Conservation (phyloP, 1,140 invertebrate species). For the Atta colombica region DNA sequence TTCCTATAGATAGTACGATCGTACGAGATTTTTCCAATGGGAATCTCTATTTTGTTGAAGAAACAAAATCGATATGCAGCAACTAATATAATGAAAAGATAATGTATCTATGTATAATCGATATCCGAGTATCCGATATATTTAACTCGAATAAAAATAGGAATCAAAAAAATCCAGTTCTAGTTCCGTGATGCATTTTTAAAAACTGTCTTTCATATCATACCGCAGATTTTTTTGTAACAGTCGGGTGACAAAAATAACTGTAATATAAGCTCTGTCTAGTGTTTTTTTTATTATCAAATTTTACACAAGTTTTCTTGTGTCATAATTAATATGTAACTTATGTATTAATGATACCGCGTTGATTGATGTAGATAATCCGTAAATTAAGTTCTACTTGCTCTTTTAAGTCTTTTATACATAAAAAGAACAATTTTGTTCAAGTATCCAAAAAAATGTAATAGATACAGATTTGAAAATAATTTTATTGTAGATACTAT, state of each 20-base stretch:
- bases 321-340: neutral
- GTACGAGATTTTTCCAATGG: constrained; percentile 24
- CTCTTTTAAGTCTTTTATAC: neutral
- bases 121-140: neutral
- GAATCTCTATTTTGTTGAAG: neutral
- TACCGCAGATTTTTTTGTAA: neutral
- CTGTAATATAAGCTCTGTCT: neutral
- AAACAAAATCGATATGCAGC: neutral
- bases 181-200: neutral
- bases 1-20: constrained; percentile 33
- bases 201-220: neutral
- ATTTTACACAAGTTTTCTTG: neutral
- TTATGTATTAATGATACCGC: neutral
- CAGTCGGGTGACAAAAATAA: neutral
- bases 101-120: neutral
- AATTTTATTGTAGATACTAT: no score
- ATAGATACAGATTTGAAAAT: no score
- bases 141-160: neutral
- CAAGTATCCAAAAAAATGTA: no score
- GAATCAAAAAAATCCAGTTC: neutral
- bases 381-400: neutral
- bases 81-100: neutral
- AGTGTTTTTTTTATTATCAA: neutral
- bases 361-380: neutral
- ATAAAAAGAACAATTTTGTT: no score